Evolutionary conservation across 2,113 vertebrate genomes (phyloP), one percentile per base, ranked within the genome.

Genomic region (Columba janthina): DNA sequence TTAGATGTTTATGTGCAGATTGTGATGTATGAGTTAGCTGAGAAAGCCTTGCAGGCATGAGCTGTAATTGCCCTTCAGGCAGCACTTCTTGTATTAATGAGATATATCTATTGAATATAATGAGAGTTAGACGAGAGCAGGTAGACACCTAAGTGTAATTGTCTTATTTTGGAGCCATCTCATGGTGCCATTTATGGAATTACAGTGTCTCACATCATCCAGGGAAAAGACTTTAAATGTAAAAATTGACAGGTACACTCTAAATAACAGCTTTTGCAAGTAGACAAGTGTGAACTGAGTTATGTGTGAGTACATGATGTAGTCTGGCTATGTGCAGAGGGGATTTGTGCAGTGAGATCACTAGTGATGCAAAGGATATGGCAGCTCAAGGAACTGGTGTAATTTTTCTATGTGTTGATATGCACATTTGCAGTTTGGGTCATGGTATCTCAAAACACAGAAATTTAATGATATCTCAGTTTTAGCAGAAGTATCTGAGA

Each of bases 111-210:
- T 29, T 75, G 42, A 88, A 10, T 46, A 26, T 60, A 71, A 36
- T 28, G 16, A 72, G 40, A 93, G 4, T 15, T 31, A 69, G 9
- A 28, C 28, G 73, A 57, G 7, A 61, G 7, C 20, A 57, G 8
- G 18, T 31, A 80, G 14, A 11, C 2, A 66, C 5, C 9, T 36
- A 46, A 20, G 15, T 24, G 22, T 28, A 91, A 65, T 12, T 65
- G 10, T 67, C 44, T 72, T 73, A 46, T 3, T 92, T 34, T 76
- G 19, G 56, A 86, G 8, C 2, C 3, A 0, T 56, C 16, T 72
- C 14, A 29, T 18, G 0, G 1, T 32, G 26, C 5, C 6, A 19
- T 72, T 69, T 79, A 5, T 26, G 26, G 15, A 50, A 11, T 29
- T 29, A 79, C 25, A 14, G 12, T 28, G 28, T 48, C 24, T 71